phyloP scores from a whole-genome alignment of 2,113 vertebrate genomes.

The Corythaixoides concolor region DNA sequence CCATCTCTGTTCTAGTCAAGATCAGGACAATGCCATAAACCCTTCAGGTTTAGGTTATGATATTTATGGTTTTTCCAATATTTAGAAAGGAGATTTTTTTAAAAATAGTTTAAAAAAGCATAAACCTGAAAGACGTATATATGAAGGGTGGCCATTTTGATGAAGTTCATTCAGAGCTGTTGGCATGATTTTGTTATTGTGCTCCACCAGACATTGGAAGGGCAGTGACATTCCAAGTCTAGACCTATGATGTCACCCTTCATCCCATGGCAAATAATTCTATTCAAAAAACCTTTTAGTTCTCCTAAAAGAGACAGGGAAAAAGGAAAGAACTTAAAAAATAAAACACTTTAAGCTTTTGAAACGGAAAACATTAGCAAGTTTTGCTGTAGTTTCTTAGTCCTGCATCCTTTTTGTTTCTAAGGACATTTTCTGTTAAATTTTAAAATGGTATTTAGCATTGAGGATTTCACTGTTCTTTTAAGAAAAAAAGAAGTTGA shows the following conservation, averaged over 20 bases:
- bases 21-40: not conserved
- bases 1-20: too few species aligned
- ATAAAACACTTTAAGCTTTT: not conserved
- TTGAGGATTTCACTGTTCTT: not conserved
- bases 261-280: not conserved
- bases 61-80: not conserved
- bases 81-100: not conserved
- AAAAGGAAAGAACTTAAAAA: not conserved
- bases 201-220: not conserved
- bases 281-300: not conserved
- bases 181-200: not conserved
- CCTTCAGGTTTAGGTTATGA: not conserved
- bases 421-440: not conserved
- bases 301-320: not conserved
- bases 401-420: not conserved
- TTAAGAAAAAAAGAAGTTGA: not conserved
- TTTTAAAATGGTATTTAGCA: not conserved
- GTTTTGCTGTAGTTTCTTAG: not conserved
- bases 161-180: not conserved
- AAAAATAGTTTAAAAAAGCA: not conserved
- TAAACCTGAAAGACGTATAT: not conserved
- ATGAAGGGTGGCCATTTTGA: not conserved
- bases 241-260: not conserved
- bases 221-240: not conserved
- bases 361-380: not conserved